Evolutionary conservation across 1,140 invertebrate species (phyloP), one percentile per base, ranked within the genome.

Genomic region (Bombus fervidus): DNA sequence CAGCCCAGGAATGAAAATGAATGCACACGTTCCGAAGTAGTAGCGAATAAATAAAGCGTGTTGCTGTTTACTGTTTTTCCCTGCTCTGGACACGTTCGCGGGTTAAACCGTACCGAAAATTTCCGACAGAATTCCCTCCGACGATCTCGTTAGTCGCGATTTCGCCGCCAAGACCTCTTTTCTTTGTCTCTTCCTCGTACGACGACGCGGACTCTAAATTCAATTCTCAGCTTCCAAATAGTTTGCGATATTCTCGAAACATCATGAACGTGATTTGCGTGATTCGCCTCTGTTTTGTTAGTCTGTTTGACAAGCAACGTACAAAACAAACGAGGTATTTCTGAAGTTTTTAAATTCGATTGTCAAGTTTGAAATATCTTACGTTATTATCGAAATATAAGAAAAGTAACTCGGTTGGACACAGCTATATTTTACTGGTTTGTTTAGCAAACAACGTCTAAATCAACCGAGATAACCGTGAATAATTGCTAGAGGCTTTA

Each of bases 1-100:
- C 77, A 73, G 81, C 41, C 39, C 34, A 22, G 78, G 85, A 85
- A 85, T 81, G 59, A 74, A 81, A 81, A 85, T 73, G 83, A 81
- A 81, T 75, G 79, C 34, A 37, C 69, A 74, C 79, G 84, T 81
- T 43, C 79, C 79, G 78, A 62, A 37, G 8, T 28, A 47, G 12
- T 25, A 59, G 59, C 22, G 84, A 85, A 85, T 81, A 81, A 85
- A 68, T 68, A 81, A 85, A 74, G 34, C 69, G 47, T 85, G 69
- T 64, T 64, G 59, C 75, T 78, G 75, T 81, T 81, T 85, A 81
- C 79, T 12, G 43, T 34, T 85, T 73, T 18, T 28, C 9, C 34
- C 41, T 64, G 34, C 12, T 9, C 34, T 10, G n/a, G 10, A 25
- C 69, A 39, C 74, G 81, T 66, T 53, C 47, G 59, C 43, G 5